phyloP scores from a whole-genome alignment of 2,888 invertebrate species.

The Coenonympha glycerion region DNA sequence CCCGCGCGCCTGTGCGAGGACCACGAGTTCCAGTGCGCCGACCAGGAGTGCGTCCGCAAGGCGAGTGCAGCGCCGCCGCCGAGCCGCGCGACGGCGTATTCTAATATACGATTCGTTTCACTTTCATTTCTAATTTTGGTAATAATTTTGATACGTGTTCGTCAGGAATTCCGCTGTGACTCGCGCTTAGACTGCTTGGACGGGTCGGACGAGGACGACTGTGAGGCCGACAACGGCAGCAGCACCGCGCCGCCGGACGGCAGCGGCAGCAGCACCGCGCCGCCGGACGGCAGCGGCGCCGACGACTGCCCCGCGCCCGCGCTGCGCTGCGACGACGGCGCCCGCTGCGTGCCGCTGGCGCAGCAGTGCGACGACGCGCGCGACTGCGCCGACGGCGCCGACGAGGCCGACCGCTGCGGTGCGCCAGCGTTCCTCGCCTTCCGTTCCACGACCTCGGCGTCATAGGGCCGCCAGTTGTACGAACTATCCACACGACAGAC shows the following conservation, averaged over 20 bases:
- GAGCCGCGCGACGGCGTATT: background rate
- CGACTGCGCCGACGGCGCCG: slow-evolving; percentile 85
- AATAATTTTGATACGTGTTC: background rate
- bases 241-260: slow-evolving; percentile 11
- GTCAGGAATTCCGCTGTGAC: slow-evolving; percentile 79
- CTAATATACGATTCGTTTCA: too few species aligned
- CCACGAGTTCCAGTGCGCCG: slow-evolving; percentile 79
- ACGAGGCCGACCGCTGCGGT: slow-evolving; percentile 85
- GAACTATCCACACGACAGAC: too few species aligned
- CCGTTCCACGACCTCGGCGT: background rate
- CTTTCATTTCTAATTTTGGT: too few species aligned
- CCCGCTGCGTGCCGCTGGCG: slow-evolving; percentile 82
- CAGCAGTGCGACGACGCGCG: slow-evolving; percentile 82
- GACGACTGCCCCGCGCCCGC: slow-evolving; percentile 23
- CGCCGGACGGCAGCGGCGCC: slow-evolving; percentile 35
- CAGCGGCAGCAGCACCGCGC: slow-evolving; percentile 8
- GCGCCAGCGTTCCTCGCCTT: background rate
- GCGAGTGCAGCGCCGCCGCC: too few species aligned
- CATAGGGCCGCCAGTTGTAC: background rate
- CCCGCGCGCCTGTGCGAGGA: slow-evolving; percentile 68
- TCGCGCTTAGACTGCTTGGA: slow-evolving; percentile 82
- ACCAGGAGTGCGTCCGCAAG: slow-evolving; percentile 79
- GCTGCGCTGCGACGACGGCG: slow-evolving; percentile 78
- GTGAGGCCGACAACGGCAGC: slow-evolving; percentile 40
- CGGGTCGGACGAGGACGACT: slow-evolving; percentile 82